Conservation (phyloP, 1,140 invertebrate species). For the Popillia japonica region DNA sequence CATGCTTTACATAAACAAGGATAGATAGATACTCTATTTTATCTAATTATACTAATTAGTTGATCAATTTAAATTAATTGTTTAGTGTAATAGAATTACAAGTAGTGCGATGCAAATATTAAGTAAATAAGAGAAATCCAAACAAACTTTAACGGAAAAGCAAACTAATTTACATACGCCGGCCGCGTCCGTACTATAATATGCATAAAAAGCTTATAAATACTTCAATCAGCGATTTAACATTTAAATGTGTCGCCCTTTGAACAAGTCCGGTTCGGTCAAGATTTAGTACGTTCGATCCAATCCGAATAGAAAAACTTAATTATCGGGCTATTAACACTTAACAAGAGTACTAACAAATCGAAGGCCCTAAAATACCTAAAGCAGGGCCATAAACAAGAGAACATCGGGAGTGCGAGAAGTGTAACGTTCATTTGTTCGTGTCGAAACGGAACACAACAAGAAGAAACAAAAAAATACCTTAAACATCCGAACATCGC, state of each 20-base stretch:
- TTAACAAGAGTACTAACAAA: constrained; percentile 41
- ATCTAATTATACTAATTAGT: too few relatives aligned
- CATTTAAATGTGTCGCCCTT: constrained; percentile 28
- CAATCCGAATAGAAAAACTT: constrained; percentile 35
- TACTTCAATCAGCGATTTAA: constrained; percentile 1
- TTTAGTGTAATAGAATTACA: too few relatives aligned
- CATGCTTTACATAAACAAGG: too few relatives aligned
- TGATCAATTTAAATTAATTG: too few relatives aligned
- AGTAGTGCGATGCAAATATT: too few relatives aligned
- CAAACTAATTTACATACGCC: background rate
- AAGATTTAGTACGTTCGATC: constrained; percentile 33
- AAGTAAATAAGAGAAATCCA: too few relatives aligned
- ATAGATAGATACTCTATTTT: too few relatives aligned
- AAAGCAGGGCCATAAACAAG: constrained; percentile 40
- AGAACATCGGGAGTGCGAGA: constrained; percentile 53
- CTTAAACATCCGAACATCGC: constrained; percentile 57
- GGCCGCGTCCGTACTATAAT: background rate
- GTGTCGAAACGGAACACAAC: constrained; percentile 58
- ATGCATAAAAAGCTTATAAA: constrained; percentile 11
- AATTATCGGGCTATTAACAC: constrained; percentile 41
- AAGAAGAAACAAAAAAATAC: constrained; percentile 56
- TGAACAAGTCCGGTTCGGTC: constrained; percentile 3
- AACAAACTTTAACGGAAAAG: too few relatives aligned
- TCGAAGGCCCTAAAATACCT: constrained; percentile 40
- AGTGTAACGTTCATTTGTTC: constrained; percentile 59